Evolutionary conservation across 2,113 vertebrate genomes (phyloP), one percentile per base, ranked within the genome.

Genomic region (Corydoras sp.): DNA sequence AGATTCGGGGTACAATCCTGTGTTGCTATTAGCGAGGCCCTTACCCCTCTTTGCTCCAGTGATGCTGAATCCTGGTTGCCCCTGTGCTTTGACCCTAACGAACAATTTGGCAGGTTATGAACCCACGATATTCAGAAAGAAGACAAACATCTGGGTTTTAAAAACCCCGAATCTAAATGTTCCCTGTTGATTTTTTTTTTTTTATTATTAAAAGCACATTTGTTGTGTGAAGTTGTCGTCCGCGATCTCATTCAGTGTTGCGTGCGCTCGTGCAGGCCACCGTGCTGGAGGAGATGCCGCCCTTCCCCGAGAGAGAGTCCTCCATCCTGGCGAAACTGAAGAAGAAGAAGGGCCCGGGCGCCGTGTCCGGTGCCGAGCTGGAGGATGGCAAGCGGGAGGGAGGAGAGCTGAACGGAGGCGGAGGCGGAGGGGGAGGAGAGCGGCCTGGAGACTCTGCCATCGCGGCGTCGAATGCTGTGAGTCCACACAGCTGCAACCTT

Each of bases 201-300:
- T n/a, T n/a, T n/a, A n/a, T n/a, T 24, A 24, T 24, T 24, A 24
- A 24, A 24, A 24, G 18, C 18, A 24, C 18, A 24, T 24, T 24
- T 24, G 18, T 24, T 24, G 18, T 24, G 18, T 24, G 2, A 24
- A 24, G 18, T 24, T 24, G 18, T 24, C 18, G 18, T 24, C 18
- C 2, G 18, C 18, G 18, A 24, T 24, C 18, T 24, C 18, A 24
- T 24, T 24, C 18, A 24, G 18, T 24, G 18, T 24, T 58, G 13
- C 31, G 30, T 62, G 29, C 58, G 5, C 48, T 50, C 31, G 29
- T 58, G 53, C 31, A 96, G 94, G 94, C 94, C 51, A 96, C 94
- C 0, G 94, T 96, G 13, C 83, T 96, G 78, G 94, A 96, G 79
- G 94, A 96, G 85, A 96, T 96, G 94, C 94, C 94, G 0, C 94